Base-by-base conservation (phyloP, 2,888 invertebrate species). In the Anthophora plumipes region DNA sequence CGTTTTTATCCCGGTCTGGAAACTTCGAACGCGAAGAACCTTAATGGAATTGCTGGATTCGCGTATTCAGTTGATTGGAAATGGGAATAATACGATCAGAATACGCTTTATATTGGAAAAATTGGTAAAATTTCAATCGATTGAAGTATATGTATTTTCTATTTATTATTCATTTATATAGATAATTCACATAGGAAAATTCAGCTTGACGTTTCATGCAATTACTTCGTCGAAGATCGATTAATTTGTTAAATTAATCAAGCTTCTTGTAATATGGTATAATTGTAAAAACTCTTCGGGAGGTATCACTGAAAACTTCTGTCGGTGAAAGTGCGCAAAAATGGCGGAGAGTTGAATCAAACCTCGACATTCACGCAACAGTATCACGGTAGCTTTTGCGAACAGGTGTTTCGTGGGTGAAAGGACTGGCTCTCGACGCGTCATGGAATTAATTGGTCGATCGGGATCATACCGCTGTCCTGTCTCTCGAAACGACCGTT, bases 371-470 rank as follows among this genome's bases (percentile, higher is more conserved):
- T 17, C 70, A 4, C 14, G 46, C 41, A 39, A 69, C 54, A 41
- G 55, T n/a, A 14, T 17, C 31, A 20, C 37, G 11, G 77, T 52
- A 25, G 52, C 64, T 77, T 73, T 73, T 61, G 61, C 48, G 77
- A 52, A 61, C 77, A 78, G 78, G 76, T 78, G 66, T 48, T 55
- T 37, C 55, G 41, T 64, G 39, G 41, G 41, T 66, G 59, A 77
- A 77, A 78, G 68, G 46, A 17, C 57, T 54, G 17, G 17, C 12
- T 20, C 11, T 22, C 25, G 52, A 46, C 43, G 50, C 52, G 41
- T 50, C 64, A 25, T 7, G 20, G 46, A 60, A 78, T 75, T 75
- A 78, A 83, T 78, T 64, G 74, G n/a, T 25, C 63, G 72, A 70
- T 74, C 67, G 74, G 59, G 70, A 54, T 57, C 48, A 69, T 66